A percentile compares a stretch with the other conserved stretches of the same genome.
These are phyloP conservation scores for Tetanocera ferruginea DNA, from an alignment of 2,888 invertebrate genomes.

Conservation along the genomic window DNA sequence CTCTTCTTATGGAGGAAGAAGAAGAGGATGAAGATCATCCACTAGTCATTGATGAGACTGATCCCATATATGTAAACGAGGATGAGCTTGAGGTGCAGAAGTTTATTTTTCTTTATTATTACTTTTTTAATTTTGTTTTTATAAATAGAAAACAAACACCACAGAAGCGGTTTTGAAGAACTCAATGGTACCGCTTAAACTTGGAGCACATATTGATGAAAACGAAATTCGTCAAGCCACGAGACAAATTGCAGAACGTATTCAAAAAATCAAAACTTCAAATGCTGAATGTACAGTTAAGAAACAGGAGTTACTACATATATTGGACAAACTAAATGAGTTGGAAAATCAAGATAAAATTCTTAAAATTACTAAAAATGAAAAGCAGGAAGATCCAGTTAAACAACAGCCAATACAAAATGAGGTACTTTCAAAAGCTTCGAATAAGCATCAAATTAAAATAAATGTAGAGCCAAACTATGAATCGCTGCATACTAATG, in stretches of 20 bases:
- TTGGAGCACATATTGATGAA: background rate
- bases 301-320: background rate
- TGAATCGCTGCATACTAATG: no score
- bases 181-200: background rate
- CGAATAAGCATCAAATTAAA: no score
- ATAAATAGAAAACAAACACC: background rate
- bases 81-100: background rate
- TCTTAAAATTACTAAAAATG: background rate
- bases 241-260: background rate
- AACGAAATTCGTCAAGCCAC: conserved; percentile 7
- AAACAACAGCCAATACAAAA: background rate
- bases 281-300: background rate
- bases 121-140: background rate
- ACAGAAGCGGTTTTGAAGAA: background rate
- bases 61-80: background rate
- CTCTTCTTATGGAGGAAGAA: background rate
- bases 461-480: no score
- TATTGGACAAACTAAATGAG: conserved; percentile 6
- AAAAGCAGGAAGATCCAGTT: background rate
- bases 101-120: background rate
- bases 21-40: conserved; percentile 35
- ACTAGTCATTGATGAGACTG: conserved; percentile 36
- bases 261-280: background rate
- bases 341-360: background rate
- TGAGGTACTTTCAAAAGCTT: background rate